Evolutionary conservation across 2,797 vertebrate genomes (phyloP).

Genomic region (Valencia hispanica): DNA sequence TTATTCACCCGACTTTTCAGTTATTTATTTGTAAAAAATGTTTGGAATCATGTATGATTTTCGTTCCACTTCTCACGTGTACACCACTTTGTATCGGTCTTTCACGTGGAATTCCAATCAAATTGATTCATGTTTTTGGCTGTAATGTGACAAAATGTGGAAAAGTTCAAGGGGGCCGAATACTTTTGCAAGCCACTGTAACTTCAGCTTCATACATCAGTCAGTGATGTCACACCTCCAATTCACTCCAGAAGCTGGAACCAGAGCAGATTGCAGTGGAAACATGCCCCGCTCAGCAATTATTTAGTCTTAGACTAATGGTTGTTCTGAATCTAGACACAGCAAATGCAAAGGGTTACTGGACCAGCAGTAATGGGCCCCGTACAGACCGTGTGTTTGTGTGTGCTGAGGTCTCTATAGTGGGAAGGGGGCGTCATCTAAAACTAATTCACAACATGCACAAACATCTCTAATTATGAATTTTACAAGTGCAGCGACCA

Average conservation of each 20-base stretch:
- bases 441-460: slow-evolving; percentile 74
- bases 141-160: too few relatives aligned
- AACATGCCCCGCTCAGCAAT: slow-evolving; percentile 79
- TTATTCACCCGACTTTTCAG: too few relatives aligned
- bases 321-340: slow-evolving; percentile 74
- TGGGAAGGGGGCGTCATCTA: slow-evolving; percentile 59
- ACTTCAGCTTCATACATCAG: slow-evolving; percentile 57
- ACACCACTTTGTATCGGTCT: too few relatives aligned
- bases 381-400: slow-evolving; percentile 70
- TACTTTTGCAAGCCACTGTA: too few relatives aligned
- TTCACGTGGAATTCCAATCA: too few relatives aligned
- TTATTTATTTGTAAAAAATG: too few relatives aligned
- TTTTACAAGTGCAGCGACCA: slow-evolving; percentile 54
- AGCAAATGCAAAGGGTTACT: slow-evolving; percentile 74
- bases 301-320: slow-evolving; percentile 81
- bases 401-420: slow-evolving; percentile 25
- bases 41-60: too few relatives aligned
- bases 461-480: slow-evolving; percentile 77
- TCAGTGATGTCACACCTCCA: slow-evolving; percentile 54
- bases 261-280: slow-evolving; percentile 71
- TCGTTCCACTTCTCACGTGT: too few relatives aligned
- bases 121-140: too few relatives aligned
- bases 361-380: slow-evolving; percentile 73
- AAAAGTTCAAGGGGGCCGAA: too few relatives aligned
- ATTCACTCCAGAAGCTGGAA: slow-evolving; percentile 61